Percentiles rank a stretch among this genome's conserved stretches.
Conservation (phyloP, 64 coral and sea anemone species). For the Hydrozoanthus tunicans region DNA sequence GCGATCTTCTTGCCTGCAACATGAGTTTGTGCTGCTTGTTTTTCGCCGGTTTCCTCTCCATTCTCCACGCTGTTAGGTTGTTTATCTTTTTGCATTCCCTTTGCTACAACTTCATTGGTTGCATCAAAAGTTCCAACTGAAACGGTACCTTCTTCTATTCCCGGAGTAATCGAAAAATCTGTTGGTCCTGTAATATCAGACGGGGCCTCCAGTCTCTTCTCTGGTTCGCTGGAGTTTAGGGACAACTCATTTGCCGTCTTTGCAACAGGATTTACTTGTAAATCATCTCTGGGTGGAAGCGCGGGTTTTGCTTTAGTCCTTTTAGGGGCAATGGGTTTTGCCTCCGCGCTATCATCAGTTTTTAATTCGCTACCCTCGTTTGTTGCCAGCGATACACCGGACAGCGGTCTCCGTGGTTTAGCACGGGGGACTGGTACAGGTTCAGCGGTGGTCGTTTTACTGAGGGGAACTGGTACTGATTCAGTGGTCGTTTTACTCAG, state of each 20-base stretch:
- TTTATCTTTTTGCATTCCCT: neutral
- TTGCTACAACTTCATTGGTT: neutral
- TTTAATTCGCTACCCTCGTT: conserved; percentile 3
- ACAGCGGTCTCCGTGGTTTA: conserved; percentile 19
- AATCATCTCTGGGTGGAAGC: conserved; percentile 37
- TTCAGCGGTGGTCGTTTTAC: neutral
- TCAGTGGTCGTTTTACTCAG: neutral
- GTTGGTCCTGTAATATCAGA: neutral
- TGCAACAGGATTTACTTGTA: neutral
- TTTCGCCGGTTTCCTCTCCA: neutral
- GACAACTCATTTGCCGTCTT: neutral
- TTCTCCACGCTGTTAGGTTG: neutral
- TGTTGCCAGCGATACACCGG: neutral
- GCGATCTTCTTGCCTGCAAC: conserved; percentile 17
- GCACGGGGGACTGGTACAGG: conserved; percentile 48
- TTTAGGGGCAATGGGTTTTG: conserved; percentile 35
- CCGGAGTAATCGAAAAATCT: neutral
- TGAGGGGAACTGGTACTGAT: conserved; percentile 34
- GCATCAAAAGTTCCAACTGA: neutral
- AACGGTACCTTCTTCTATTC: neutral
- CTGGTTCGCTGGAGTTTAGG: neutral
- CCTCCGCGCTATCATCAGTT: neutral
- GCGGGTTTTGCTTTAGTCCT: conserved; percentile 35
- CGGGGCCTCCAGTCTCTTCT: neutral
- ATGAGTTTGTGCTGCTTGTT: neutral